Percentiles rank a stretch among this genome's conserved stretches.
Evolutionary conservation across 2,113 vertebrate species (phyloP).

Genomic region (Buteo buteo): DNA sequence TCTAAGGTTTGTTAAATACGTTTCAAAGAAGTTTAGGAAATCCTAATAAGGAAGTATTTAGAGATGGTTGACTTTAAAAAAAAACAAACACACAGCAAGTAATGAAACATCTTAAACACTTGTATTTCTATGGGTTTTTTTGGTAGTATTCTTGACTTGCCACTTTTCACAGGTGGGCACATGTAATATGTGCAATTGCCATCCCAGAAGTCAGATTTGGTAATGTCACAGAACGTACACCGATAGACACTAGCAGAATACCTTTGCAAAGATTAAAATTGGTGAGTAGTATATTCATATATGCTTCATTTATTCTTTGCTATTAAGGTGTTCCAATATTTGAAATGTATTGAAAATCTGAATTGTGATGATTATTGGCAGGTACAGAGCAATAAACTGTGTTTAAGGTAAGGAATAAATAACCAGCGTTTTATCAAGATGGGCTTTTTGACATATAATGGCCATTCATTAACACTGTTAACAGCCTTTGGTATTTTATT

Average conservation of each 20-base stretch:
- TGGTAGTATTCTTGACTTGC: constrained; percentile 49
- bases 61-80: neutral
- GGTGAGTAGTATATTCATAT: constrained; percentile 77
- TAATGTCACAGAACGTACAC: constrained; percentile 85
- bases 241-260: constrained; percentile 89
- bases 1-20: neutral
- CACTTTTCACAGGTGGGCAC: constrained; percentile 87
- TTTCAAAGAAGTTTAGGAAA: neutral
- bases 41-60: neutral
- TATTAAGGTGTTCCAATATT: neutral
- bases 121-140: neutral
- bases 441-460: neutral
- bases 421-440: neutral
- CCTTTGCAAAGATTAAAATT: constrained; percentile 93
- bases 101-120: neutral
- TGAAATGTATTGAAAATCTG: neutral
- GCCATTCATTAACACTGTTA: neutral
- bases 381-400: neutral
- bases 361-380: neutral
- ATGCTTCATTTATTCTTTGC: constrained; percentile 21
- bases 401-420: neutral
- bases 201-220: constrained; percentile 93
- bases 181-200: constrained; percentile 92
- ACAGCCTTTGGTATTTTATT: neutral
- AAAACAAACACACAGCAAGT: neutral